These are phyloP conservation scores for Agrilus mali DNA, from an alignment of 2,888 invertebrate genomes.

Conservation along the genomic window DNA sequence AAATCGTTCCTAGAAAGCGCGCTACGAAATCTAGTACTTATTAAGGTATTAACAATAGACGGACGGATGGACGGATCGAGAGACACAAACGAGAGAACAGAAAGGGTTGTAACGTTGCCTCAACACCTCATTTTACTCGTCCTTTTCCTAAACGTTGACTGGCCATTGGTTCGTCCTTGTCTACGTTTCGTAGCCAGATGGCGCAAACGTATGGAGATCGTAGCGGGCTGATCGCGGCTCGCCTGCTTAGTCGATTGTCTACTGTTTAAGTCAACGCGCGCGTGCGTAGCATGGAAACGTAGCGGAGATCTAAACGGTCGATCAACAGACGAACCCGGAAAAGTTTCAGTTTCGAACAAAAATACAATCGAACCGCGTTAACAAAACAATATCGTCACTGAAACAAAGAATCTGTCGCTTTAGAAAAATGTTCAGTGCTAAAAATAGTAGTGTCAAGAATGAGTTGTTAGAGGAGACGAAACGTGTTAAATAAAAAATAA, in stretches of 20 bases:
- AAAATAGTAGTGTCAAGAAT: neutral
- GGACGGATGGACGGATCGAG: too few relatives aligned
- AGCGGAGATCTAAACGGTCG: conserved; percentile 14
- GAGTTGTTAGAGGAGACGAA: neutral
- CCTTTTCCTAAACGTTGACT: conserved; percentile 6
- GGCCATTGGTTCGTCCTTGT: conserved; percentile 12
- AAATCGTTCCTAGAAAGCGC: conserved; percentile 8
- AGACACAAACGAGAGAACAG: conserved; percentile 11
- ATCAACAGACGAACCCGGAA: conserved; percentile 13
- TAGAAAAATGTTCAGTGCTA: too few relatives aligned
- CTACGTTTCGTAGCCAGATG: conserved; percentile 25
- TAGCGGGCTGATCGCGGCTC: conserved; percentile 24
- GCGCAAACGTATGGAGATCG: conserved; percentile 30
- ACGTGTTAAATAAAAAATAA: neutral
- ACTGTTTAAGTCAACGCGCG: conserved; percentile 45
- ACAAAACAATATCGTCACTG: neutral
- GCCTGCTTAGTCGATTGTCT: conserved; percentile 36
- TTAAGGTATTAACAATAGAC: conserved; percentile 7
- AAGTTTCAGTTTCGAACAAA: neutral
- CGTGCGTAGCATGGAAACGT: conserved; percentile 28
- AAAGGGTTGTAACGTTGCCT: conserved; percentile 18
- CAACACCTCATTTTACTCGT: conserved; percentile 13
- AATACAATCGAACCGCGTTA: neutral
- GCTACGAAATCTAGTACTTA: conserved; percentile 7
- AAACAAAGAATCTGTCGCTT: neutral